Evolutionary conservation across 2,888 invertebrate species (phyloP), one percentile per base, ranked within the genome.

Genomic region (Thysanoteuthis rhombus): DNA sequence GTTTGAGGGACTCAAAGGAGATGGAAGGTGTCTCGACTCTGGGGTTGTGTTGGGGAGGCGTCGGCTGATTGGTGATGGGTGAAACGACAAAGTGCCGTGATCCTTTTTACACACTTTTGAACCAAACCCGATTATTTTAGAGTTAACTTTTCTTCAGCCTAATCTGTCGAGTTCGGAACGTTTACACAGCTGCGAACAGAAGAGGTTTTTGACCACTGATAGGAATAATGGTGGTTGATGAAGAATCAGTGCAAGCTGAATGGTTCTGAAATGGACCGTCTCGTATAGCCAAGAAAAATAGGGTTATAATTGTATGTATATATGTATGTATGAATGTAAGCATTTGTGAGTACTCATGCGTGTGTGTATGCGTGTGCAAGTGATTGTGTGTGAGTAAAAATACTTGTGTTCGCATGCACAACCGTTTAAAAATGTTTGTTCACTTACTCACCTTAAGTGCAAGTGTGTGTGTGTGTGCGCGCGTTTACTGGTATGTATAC

Each of bases 71-170:
- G 75, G 4, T 75, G 75, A n/a, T 36, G 75, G 12, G n/a, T 75
- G n/a, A n/a, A 75, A 75, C 36, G 75, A 75, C 75, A 75, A 16
- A 75, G 75, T n/a, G n/a, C n/a, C 12, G 75, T 36, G 75, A 75
- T 75, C 75, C 75, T n/a, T 75, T 75, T 75, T 75, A 75, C 75
- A 75, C 75, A n/a, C 75, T 75, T 75, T 75, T 75, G 75, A 75
- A 75, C n/a, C 75, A 36, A 75, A 75, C n/a, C n/a, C 16, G 75
- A 75, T 75, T 75, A 12, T 75, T 75, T 75, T 75, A 16, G 75
- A 36, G n/a, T 2, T 12, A 36, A 10, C 16, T 75, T 75, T 75
- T n/a, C n/a, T 75, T 75, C 4, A 36, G n/a, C n/a, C n/a, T 2
- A 75, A 75, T 75, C n/a, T 75, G 75, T n/a, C 75, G n/a, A n/a